Conservation (phyloP, 2,113 vertebrate species). For the Dinomys branickii region DNA sequence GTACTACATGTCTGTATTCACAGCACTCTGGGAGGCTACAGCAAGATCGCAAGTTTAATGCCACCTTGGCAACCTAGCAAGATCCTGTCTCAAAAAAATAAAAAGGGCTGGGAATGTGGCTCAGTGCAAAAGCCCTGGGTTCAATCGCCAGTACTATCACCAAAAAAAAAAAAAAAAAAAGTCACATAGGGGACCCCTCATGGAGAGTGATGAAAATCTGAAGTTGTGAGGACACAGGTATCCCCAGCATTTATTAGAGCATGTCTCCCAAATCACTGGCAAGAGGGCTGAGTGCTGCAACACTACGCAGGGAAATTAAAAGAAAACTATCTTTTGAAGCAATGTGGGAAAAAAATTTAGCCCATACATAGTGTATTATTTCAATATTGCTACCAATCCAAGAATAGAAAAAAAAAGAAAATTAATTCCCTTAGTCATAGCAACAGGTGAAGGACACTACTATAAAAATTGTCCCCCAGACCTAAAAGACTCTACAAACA, state of each 20-base stretch:
- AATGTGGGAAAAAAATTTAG: not conserved
- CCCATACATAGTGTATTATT: not conserved
- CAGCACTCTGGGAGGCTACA: not conserved
- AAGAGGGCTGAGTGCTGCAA: not conserved
- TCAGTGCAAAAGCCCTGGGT: not conserved
- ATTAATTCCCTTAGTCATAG: not conserved
- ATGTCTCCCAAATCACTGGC: not conserved
- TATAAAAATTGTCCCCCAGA: slow-evolving; percentile 82
- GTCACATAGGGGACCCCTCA: not conserved
- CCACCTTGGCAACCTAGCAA: not conserved
- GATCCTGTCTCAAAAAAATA: not conserved
- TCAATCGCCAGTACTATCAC: not conserved
- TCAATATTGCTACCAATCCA: slow-evolving; percentile 1
- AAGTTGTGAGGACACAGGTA: not conserved
- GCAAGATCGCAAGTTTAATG: not conserved
- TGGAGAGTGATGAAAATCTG: not conserved
- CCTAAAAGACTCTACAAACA: slow-evolving; percentile 80
- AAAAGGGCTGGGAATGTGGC: not conserved
- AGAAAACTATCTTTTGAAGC: slow-evolving; percentile 13
- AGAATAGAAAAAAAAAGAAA: not conserved
- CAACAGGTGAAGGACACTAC: slow-evolving; percentile 69
- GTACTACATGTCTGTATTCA: not conserved
- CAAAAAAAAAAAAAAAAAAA: not conserved
- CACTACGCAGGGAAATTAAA: not conserved
- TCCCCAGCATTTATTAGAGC: not conserved